These are phyloP conservation scores for Dallia pectoralis DNA, from an alignment of 2,797 vertebrate genomes.

Conservation along the genomic window DNA sequence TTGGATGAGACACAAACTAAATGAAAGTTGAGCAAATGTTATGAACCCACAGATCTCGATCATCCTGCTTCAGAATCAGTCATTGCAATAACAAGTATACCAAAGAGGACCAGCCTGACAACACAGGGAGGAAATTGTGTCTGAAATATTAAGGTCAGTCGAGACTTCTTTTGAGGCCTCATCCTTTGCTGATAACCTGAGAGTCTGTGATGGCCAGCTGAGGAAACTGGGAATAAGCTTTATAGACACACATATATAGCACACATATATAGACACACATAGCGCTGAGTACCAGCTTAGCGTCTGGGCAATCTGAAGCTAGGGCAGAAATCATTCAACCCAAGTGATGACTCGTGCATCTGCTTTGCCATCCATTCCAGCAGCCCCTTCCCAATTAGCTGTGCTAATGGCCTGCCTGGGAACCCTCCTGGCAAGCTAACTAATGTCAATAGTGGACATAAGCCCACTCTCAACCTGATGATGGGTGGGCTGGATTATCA, in stretches of 20 bases:
- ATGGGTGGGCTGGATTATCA: constrained; percentile 33
- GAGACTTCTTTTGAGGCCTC: neutral
- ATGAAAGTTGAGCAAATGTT: neutral
- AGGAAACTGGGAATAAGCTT: constrained; percentile 32
- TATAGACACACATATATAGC: neutral
- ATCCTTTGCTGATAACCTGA: constrained; percentile 29
- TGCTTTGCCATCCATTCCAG: constrained; percentile 16
- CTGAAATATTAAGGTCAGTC: neutral
- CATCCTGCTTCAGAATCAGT: neutral
- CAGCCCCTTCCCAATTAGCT: constrained; percentile 31
- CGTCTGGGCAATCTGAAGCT: constrained; percentile 25
- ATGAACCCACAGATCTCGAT: neutral
- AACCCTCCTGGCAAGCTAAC: constrained; percentile 36
- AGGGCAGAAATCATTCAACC: no score
- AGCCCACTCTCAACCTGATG: neutral
- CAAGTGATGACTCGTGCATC: no score
- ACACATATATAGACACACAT: neutral
- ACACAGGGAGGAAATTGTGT: neutral
- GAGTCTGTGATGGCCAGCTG: constrained; percentile 6
- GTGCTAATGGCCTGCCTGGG: constrained; percentile 29
- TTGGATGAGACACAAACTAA: neutral
- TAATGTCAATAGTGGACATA: constrained; percentile 32
- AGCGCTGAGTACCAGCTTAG: constrained; percentile 3
- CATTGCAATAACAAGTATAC: neutral
- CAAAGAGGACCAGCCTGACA: neutral